Evolutionary conservation across 2,888 invertebrate species (phyloP).

Genomic region (Aporophyla nigra): DNA sequence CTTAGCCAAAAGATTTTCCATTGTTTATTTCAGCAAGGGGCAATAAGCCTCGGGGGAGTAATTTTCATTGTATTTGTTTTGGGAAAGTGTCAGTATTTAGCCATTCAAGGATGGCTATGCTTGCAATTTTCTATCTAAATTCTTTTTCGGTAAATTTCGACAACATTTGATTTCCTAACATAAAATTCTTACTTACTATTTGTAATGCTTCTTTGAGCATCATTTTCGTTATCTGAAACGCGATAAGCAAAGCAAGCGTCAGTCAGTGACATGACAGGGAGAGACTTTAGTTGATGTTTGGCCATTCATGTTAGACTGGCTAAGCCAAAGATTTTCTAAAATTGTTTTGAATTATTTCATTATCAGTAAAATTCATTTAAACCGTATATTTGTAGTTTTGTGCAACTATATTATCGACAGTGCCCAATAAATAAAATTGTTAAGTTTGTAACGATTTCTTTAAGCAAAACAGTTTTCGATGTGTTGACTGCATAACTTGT

Average conservation of each 20-base stretch:
- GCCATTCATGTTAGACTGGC: conserved; percentile 58
- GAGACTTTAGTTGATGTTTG: conserved; percentile 69
- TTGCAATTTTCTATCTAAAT: not conserved
- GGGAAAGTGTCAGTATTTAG: not conserved
- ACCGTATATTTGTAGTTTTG: conserved; percentile 15
- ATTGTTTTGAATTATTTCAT: conserved; percentile 48
- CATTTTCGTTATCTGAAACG: conserved; percentile 39
- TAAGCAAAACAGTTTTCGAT: conserved; percentile 62
- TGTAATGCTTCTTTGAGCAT: conserved; percentile 4
- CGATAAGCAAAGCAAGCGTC: conserved; percentile 52
- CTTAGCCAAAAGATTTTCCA: too few relatives aligned
- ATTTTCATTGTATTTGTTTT: not conserved
- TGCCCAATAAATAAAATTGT: conserved; percentile 33
- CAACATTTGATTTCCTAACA: not conserved
- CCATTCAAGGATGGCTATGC: not conserved
- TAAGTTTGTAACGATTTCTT: conserved; percentile 34
- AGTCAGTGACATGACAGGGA: conserved; percentile 61
- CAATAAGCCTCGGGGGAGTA: too few relatives aligned
- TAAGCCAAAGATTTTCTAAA: conserved; percentile 47
- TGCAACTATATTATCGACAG: conserved; percentile 17
- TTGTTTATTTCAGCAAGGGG: too few relatives aligned
- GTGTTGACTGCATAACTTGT: conserved; percentile 80
- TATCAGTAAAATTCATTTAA: conserved; percentile 20
- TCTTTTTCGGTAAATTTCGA: not conserved
- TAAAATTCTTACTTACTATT: not conserved